Evolutionary conservation across 2,797 vertebrate genomes (phyloP), one percentile per base, ranked within the genome.

Genomic region (Chelon labrosus): DNA sequence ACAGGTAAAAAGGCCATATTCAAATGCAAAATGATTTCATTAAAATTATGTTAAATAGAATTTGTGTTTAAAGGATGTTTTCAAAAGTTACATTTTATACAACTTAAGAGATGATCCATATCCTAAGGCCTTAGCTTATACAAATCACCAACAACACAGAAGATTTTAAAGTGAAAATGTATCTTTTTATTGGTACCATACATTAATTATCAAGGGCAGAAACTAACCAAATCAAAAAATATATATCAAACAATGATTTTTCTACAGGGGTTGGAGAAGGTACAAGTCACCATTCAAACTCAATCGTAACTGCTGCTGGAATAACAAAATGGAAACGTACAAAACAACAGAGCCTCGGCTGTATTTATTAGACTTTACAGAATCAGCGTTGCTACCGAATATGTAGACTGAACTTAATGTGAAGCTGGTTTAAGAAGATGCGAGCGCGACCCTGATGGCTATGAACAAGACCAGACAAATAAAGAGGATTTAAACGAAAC

Each of bases 141-240:
- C 59, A 70, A 73, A 73, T 41, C n/a, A 79, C 39, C 7, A 49
- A 49, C 31, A 17, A 47, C 46, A 56, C 57, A 19, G 16, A 59
- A 5, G 42, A 11, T 16, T 62, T 82, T 93, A 92, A 97, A 96
- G 95, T 94, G 91, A 96, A 97, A 96, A 96, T 94, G 96, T 94
- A 92, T 95, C 94, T 96, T 93, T 97, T 96, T 94, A 96, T 96
- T 94, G 92, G 96, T 97, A 97, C 96, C 96, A 96, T 97, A 97
- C 96, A 97, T 95, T 96, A 97, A 95, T 96, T 95, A 95, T 95
- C 94, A 97, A 96, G 96, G 96, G 96, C 95, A 96, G 89, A 94
- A 95, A 95, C 94, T 95, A 96, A 95, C 95, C 93, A 94, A 94
- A 94, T 92, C 88, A 94, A 94, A 93, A 94, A 90, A 93, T 89